phyloP scores from a whole-genome alignment of 2,113 vertebrate genomes.

The chimpanzee (Pan troglodytes) region DNA sequence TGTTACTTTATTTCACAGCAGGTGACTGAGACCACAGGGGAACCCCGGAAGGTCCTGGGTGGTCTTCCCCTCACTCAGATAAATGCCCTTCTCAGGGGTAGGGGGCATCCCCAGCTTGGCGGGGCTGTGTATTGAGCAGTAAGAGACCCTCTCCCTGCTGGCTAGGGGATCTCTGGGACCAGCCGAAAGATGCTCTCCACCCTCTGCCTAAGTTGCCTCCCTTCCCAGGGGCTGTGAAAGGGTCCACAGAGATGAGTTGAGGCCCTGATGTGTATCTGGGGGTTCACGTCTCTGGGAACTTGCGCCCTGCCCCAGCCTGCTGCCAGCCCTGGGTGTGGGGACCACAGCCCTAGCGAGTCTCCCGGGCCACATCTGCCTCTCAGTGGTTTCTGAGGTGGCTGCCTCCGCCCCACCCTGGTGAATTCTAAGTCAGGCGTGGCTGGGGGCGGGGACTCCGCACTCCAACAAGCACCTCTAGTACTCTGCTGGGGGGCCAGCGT shows the following conservation, averaged over 20 bases:
- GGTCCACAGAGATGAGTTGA: neutral
- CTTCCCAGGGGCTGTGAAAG: neutral
- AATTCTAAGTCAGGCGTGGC: neutral
- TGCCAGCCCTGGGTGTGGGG: neutral
- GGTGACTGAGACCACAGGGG: neutral
- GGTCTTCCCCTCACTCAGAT: neutral
- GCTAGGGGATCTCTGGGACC: neutral
- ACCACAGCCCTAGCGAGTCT: neutral
- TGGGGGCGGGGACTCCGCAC: neutral
- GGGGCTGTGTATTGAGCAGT: neutral
- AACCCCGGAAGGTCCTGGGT: neutral
- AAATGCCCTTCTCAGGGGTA: neutral
- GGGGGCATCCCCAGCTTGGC: neutral
- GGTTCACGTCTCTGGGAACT: neutral
- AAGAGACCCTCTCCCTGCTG: neutral
- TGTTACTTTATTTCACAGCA: conserved; percentile 5
- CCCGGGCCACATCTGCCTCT: neutral
- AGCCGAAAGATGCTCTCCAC: neutral
- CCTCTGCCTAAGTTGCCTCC: neutral
- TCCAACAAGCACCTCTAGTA: neutral
- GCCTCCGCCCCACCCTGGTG: neutral
- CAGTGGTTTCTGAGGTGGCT: neutral
- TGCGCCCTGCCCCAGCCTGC: neutral
- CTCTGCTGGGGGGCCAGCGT: neutral
- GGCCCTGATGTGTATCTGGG: neutral